Evolutionary conservation across 2,888 invertebrate species (phyloP), one percentile per base, ranked within the genome.

Genomic region (Caenorhabditis sp.): DNA sequence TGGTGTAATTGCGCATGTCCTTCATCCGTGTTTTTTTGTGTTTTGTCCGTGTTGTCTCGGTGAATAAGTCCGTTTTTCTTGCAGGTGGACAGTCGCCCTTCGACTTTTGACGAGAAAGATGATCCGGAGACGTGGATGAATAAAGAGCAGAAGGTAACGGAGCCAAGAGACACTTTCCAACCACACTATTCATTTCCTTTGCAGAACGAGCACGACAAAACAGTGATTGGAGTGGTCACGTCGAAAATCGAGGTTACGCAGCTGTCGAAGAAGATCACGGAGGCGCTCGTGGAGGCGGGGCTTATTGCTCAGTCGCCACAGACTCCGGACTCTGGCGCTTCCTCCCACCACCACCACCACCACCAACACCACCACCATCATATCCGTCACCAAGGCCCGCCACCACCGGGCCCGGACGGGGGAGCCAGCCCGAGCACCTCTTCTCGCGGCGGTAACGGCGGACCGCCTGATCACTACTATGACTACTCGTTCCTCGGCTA

Each of bases 401-500:
- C 63, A 32, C 50, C 62, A 27, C 48, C 61, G 13, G 52, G 37
- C 7, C 32, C 56, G 30, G 17, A 20, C 8, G 61, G 37, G 26
- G 55, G 68, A 1, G 61, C 66, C 3, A 62, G 68, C 2, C 45
- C 62, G 17, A 45, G 41, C 6, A 24, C n/a, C n/a, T n/a, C 58
- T 1, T 48, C 58, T 1, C 35, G 48, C 6, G 58, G 30, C 20
- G n/a, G 24, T 9, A 43, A 43, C 15, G 62, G 45, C 27, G 70
- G 58, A 22, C 62, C 63, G 27, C 72, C 77, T 1, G 77, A 72
- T 46, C 72, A 77, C 27, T 77, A 45, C 27, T 77, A 77, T 35
- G 77, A 77, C 39, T 77, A 77, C 55, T 77, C 77, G 41, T 77
- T 72, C 58, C 71, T 77, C 41, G 71, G 77, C 20, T 76, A 55